Base-by-base conservation (phyloP, 2,797 vertebrate genomes). In the Argyrosomus regius region DNA sequence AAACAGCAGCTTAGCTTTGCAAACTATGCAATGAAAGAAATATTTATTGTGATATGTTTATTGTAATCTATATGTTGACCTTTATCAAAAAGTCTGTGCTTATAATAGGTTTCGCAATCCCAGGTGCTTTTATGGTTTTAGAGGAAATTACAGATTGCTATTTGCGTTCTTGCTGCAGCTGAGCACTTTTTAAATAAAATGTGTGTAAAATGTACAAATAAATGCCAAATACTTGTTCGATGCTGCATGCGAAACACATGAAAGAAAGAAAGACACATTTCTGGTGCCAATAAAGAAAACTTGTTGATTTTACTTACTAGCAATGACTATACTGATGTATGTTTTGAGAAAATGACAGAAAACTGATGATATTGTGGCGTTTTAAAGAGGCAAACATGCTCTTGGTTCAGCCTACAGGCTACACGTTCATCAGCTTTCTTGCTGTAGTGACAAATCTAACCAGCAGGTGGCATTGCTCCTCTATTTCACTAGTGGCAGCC, bases 21-120 rank as follows among this genome's bases (percentile, higher is more conserved):
- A 85, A 80, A 71, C 62, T 83, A 85, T 88, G 74, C 83, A 85
- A 74, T 72, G 9, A 20, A 80, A 83, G 54, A 68, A 31, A 61
- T 86, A 91, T 92, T 90, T 91, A 93, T 92, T 85, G 49, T 28
- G 3, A 71, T 69, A 71, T 6, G 16, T 71, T 73, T 64, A 68
- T 57, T 68, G n/a, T 72, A 46, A 68, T 28, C 6, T 52, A 39
- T 73, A 66, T 68, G 24, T 62, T 75, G 41, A 52, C 12, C 49
- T 1, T 70, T 48, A 75, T 62, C 20, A 31, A 49, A 78, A 75
- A 14, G 6, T 81, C 16, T 59, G 64, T 35, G 43, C 45, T 69
- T 52, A 31, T 54, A 41, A 70, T 46, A 53, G 20, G 16, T 31
- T 22, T 28, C 18, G 35, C 16, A 39, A 46, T 49, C 35, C 14